phyloP scores from a whole-genome alignment of 2,797 vertebrate genomes.

The Mionectes olivaceus region DNA sequence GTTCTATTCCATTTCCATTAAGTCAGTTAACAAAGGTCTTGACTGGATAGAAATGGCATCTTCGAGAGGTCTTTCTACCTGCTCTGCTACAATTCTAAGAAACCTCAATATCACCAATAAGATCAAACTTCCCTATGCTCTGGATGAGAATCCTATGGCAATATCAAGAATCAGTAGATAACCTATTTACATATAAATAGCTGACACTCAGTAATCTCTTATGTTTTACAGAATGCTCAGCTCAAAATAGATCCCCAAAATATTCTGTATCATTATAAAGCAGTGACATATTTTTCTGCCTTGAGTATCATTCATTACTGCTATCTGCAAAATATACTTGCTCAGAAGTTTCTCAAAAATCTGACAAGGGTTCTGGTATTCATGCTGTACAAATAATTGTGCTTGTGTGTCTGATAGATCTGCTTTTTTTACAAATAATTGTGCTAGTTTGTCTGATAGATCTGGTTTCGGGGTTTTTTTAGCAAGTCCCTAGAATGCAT shows the following conservation, averaged over 20 bases:
- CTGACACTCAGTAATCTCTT: not conserved
- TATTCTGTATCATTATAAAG: not conserved
- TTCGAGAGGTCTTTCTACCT: not conserved
- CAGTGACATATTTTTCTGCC: not conserved
- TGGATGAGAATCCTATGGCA: not conserved
- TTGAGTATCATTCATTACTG: not conserved
- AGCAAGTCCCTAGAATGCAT: not conserved
- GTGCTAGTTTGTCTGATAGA: not conserved
- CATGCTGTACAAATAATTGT: not conserved
- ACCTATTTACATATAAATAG: not conserved
- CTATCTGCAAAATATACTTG: not conserved
- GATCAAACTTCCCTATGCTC: not conserved
- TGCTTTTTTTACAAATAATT: not conserved
- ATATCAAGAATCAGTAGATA: not conserved
- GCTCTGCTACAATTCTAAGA: not conserved
- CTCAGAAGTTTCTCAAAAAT: not conserved
- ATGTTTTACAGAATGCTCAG: not conserved
- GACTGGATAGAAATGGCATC: not conserved
- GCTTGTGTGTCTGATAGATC: not conserved
- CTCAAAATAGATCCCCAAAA: not conserved
- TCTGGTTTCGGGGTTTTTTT: not conserved
- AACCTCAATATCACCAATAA: not conserved
- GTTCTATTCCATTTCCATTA: not conserved
- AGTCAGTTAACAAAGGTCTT: not conserved
- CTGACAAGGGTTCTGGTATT: not conserved